Percentiles rank a stretch among this genome's conserved stretches.
These are phyloP conservation scores for Eudemis profundana DNA, from an alignment of 2,888 invertebrate species.

Conservation along the genomic window DNA sequence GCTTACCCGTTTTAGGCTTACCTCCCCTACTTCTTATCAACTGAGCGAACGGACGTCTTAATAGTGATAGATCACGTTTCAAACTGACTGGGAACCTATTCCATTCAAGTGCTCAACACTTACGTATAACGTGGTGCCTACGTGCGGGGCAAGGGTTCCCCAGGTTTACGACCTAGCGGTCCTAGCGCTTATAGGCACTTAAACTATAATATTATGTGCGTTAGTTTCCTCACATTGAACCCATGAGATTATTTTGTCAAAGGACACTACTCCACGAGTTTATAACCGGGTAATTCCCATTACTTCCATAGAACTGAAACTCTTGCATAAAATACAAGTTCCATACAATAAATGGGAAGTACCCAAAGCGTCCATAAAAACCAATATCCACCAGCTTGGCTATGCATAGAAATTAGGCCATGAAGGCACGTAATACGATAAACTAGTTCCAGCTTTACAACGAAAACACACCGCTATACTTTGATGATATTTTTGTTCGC, in stretches of 20 bases:
- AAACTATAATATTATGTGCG: conserved; percentile 23
- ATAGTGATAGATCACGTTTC: conserved; percentile 43
- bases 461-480: background rate
- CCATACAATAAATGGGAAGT: no score
- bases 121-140: conserved; percentile 18
- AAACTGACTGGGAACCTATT: conserved; percentile 32
- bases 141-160: conserved; percentile 26
- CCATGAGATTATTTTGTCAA: conserved; percentile 21
- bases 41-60: conserved; percentile 34
- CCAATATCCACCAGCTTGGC: background rate
- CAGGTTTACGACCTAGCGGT: conserved; percentile 28
- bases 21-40: conserved; percentile 27
- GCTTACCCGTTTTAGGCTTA: no score
- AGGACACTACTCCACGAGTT: no score
- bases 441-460: background rate
- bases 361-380: no score
- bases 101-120: conserved; percentile 33
- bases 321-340: no score
- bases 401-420: background rate
- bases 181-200: conserved; percentile 17
- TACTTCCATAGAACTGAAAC: no score
- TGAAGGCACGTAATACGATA: background rate
- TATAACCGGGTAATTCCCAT: no score
- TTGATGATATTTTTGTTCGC: conserved; percentile 51
- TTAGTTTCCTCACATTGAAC: conserved; percentile 23